Percentiles rank a stretch among this genome's conserved stretches.
Evolutionary conservation across 2,113 vertebrate genomes (phyloP).

Genomic region (Carassius gibelio): DNA sequence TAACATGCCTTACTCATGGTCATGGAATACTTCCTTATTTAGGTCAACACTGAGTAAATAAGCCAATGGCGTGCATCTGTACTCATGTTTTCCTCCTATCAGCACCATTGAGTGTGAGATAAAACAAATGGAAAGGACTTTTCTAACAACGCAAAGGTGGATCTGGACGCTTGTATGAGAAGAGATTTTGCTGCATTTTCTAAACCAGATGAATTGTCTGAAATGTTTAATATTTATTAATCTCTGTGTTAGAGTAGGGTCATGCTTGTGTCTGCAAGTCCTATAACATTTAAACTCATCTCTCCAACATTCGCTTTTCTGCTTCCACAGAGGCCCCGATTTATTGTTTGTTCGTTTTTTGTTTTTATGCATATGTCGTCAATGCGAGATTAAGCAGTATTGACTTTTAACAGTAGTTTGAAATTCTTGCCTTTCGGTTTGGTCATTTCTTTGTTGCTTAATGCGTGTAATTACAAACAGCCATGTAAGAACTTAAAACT

Average conservation of each 20-base stretch:
- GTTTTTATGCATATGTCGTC: background rate
- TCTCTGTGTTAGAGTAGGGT: slow-evolving; percentile 46
- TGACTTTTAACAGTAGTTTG: slow-evolving; percentile 5
- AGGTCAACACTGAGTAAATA: slow-evolving; percentile 21
- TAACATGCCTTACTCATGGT: slow-evolving; percentile 11
- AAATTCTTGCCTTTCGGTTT: slow-evolving; percentile 24
- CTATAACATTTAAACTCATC: slow-evolving; percentile 12
- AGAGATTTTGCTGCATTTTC: slow-evolving; percentile 47
- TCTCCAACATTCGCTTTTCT: background rate
- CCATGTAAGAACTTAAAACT: slow-evolving; percentile 6
- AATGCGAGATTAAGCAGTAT: background rate
- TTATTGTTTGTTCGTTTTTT: background rate
- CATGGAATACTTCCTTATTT: slow-evolving; percentile 22
- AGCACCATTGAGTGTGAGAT: no score
- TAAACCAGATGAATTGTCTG: slow-evolving; percentile 49
- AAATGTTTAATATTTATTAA: slow-evolving; percentile 58
- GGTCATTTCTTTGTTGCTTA: slow-evolving; percentile 39
- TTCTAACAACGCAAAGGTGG: slow-evolving; percentile 4
- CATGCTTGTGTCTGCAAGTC: slow-evolving; percentile 39
- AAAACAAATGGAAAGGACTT: background rate
- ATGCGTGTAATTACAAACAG: slow-evolving; percentile 43
- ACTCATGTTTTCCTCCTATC: background rate
- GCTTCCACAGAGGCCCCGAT: slow-evolving; percentile 15
- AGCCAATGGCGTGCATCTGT: slow-evolving; percentile 11
- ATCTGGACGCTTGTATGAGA: slow-evolving; percentile 39